Evolutionary conservation across 2,888 invertebrate genomes (phyloP), one percentile per base, ranked within the genome.

Genomic region (Tachina lurida): DNA sequence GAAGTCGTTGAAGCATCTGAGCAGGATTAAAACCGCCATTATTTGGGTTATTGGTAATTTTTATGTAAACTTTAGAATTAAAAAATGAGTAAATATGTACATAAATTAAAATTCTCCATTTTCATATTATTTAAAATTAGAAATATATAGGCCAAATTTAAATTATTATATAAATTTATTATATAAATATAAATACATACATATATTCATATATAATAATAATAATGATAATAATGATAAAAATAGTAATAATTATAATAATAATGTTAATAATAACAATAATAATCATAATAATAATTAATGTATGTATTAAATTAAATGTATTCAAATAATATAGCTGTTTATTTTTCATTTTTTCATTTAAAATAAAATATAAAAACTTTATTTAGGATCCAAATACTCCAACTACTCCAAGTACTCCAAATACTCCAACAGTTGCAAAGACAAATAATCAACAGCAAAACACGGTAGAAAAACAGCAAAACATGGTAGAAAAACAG

Each of bases 1-100:
- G 71, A 82, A 62, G 79, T 65, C 54, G 71, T 75, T 83, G 83
- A 73, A 60, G 77, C 73, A 47, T 43, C 67, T 54, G 13, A 60
- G 41, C 52, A 15, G 83, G 67, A 78, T 39, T 65, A 71, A 39
- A 31, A 60, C 47, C 60, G 77, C 73, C 73, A 73, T 73, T 54
- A 67, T 70, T 67, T 74, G 71, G 77, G 83, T 77, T 73, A 60
- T 84, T 78, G 83, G 83, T 84, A 84, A 84, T 60, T 60, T 80
- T 65, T 73, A 60, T 60, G 77, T 73, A 67, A 52, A 52, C 45
- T 43, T 54, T 68, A 54, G 45, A 39, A 43, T 62, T 43, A 17
- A 43, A 49, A 52, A 9, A 49, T n/a, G n/a, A 47, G 1, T 19
- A 31, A 31, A 31, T 31, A 31, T n/a, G n/a, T n/a, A n/a, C 22